A percentile compares a stretch with the other conserved stretches of the same genome.
Conservation (phyloP, 2,888 invertebrate genomes). For the Cheilosia vernalis region DNA sequence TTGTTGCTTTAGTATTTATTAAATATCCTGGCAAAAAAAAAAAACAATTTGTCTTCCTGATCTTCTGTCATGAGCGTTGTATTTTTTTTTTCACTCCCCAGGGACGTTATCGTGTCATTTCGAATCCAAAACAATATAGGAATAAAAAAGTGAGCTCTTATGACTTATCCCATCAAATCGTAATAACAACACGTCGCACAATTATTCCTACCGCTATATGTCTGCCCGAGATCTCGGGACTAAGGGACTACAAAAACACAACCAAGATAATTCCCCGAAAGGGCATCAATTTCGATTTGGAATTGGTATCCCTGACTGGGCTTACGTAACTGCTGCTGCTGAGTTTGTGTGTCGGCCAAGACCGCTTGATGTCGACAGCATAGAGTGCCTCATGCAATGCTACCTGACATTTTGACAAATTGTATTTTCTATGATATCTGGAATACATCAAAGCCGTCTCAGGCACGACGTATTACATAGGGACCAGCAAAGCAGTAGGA, state of each 20-base stretch:
- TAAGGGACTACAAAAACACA: slow-evolving; percentile 35
- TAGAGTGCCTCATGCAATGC: slow-evolving; percentile 58
- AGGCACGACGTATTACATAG: slow-evolving; percentile 7
- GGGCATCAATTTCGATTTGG: slow-evolving; percentile 72
- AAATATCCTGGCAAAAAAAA: slow-evolving; percentile 21
- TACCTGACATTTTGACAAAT: slow-evolving; percentile 75
- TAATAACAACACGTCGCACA: slow-evolving; percentile 67
- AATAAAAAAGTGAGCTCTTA: not conserved
- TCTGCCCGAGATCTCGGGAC: slow-evolving; percentile 16
- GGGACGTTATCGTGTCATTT: slow-evolving; percentile 13
- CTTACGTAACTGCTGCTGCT: not conserved
- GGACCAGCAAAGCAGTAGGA: not conserved
- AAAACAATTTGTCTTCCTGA: slow-evolving; percentile 52
- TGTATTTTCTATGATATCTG: slow-evolving; percentile 73
- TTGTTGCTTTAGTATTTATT: slow-evolving; percentile 28
- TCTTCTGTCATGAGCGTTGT: not conserved
- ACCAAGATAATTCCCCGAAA: slow-evolving; percentile 62
- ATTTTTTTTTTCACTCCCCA: not conserved
- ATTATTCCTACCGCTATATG: slow-evolving; percentile 56
- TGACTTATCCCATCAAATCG: slow-evolving; percentile 35
- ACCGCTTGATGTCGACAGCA: slow-evolving; percentile 56
- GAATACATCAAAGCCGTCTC: slow-evolving; percentile 64
- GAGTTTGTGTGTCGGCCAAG: slow-evolving; percentile 19
- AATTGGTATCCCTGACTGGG: slow-evolving; percentile 53
- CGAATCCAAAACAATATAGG: slow-evolving; percentile 32